Evolutionary conservation across 2,888 invertebrate species (phyloP), one percentile per base, ranked within the genome.

Genomic region (Phaonia tiefii): DNA sequence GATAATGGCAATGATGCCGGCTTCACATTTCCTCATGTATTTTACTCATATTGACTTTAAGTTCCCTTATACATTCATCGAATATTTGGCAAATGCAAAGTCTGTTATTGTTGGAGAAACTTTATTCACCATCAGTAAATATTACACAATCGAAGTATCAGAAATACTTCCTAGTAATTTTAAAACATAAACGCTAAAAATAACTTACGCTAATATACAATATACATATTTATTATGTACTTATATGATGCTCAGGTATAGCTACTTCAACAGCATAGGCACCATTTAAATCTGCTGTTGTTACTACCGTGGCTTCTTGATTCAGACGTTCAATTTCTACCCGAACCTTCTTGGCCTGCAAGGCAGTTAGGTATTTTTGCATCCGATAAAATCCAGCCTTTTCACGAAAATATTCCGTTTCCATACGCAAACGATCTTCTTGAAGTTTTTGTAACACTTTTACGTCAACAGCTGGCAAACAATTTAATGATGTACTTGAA

Each of bases 311-410:
- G 20, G 71, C 69, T 0, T 75, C 70, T 17, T 75, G 67, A 67
- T 42, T 74, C 25, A 84, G 10, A 44, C 84, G 83, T 20, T 84
- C 84, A 31, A 85, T 69, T 58, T 85, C 85, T 13, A 82, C 49
- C 31, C 84, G 82, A n/a, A 79, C 74, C 46, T 86, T 88, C 44
- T 84, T 85, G 1, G 87, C 87, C 73, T 88, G 87, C 66, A 88
- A 81, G 26, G 87, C 88, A 4, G 86, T 86, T 20, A 87, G 79
- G 80, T 86, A 86, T 72, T 87, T 88, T 77, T 88, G 88, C 88
- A 88, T 88, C 0, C 88, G 87, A 83, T 87, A 88, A 72, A 83
- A 88, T 1, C 83, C 87, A 5, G 88, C 88, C 70, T 88, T 88
- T 70, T 88, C 88, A 5, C 85, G 85, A 69, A 87, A 88, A 75